Evolutionary conservation across 2,797 vertebrate genomes (phyloP).

Genomic region (Coregonus suidteri): DNA sequence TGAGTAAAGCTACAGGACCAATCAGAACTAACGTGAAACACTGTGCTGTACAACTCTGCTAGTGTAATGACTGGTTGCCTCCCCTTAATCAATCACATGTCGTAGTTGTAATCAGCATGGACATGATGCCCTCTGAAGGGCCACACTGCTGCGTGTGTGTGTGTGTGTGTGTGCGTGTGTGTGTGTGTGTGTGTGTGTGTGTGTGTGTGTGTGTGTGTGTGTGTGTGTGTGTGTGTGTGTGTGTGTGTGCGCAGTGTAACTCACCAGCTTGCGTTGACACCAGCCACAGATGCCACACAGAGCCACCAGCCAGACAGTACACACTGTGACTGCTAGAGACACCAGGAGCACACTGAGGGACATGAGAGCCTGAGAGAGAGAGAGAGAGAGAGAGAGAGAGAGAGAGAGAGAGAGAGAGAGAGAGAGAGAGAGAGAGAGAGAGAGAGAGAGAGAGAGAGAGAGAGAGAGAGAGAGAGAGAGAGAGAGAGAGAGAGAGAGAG

Average conservation of each 20-base stretch:
- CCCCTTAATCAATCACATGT: constrained; percentile 79
- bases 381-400: constrained; percentile 16
- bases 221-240: no score
- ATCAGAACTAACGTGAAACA: background rate
- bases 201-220: no score
- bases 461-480: no score
- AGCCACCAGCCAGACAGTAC: constrained; percentile 94
- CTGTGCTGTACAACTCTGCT: no score
- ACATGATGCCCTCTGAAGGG: constrained; percentile 41
- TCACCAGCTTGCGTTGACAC: constrained; percentile 99
- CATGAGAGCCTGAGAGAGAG: constrained; percentile 81
- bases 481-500: no score
- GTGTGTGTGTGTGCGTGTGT: no score
- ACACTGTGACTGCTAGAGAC: constrained; percentile 95
- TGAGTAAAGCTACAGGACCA: no score
- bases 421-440: no score
- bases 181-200: no score
- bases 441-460: no score
- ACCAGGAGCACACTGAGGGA: constrained; percentile 95
- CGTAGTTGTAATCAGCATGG: constrained; percentile 72
- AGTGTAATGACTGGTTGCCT: no score
- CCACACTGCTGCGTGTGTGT: no score
- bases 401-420: background rate
- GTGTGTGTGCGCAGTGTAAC: background rate
- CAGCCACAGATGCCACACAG: constrained; percentile 98